Conservation (phyloP, 2,888 invertebrate species). For the Oasisia sp. region DNA sequence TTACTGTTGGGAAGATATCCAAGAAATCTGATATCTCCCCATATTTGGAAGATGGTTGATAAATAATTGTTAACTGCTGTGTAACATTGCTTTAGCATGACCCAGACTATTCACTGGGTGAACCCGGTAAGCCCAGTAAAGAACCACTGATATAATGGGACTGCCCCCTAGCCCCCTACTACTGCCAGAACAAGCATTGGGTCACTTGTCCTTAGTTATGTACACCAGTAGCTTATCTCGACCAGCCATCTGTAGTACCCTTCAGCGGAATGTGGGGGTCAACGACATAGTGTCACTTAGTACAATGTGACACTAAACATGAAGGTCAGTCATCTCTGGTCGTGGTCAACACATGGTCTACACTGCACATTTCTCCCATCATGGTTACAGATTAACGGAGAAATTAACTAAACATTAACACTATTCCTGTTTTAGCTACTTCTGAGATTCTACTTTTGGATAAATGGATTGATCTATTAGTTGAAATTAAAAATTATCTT, state of each 20-base stretch:
- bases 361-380: too few relatives aligned
- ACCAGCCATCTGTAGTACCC: background rate
- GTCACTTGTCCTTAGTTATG: background rate
- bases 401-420: too few relatives aligned
- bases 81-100: background rate
- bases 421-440: too few relatives aligned
- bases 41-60: background rate
- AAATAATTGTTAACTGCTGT: background rate
- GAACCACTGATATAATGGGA: background rate
- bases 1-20: background rate
- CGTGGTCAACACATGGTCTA: background rate
- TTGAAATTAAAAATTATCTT: too few relatives aligned
- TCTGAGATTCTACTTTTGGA: too few relatives aligned
- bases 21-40: background rate
- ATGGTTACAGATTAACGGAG: too few relatives aligned
- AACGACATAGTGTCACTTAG: background rate
- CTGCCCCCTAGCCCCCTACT: background rate
- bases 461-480: too few relatives aligned
- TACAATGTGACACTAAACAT: background rate
- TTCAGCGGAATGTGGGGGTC: background rate
- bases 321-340: background rate
- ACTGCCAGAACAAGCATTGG: background rate
- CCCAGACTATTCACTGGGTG: background rate
- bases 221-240: background rate
- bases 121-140: background rate